Conservation (phyloP, 2,888 invertebrate species). For the Diarsia mendica region DNA sequence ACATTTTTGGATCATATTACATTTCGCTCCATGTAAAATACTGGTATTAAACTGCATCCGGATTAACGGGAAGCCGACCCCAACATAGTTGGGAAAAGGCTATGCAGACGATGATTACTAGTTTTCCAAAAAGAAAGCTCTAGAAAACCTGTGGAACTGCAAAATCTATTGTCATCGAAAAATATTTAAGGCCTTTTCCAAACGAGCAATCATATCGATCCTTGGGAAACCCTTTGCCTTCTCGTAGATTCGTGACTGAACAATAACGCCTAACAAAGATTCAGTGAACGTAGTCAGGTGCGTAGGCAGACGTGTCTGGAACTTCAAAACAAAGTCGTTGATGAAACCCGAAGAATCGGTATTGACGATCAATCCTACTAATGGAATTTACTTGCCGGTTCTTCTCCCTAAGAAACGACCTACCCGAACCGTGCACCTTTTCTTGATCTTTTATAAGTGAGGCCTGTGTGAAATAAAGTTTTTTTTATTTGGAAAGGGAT, state of each 20-base stretch:
- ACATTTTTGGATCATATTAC: background rate
- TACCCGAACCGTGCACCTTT: too few relatives aligned
- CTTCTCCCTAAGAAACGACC: too few relatives aligned
- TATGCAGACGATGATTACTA: background rate
- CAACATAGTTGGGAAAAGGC: too few relatives aligned
- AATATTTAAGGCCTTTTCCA: background rate
- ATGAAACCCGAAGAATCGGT: background rate
- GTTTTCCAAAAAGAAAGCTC: background rate
- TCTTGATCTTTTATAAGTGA: too few relatives aligned
- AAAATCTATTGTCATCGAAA: background rate
- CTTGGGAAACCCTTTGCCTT: background rate
- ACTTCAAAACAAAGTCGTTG: constrained; percentile 19
- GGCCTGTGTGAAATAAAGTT: too few relatives aligned
- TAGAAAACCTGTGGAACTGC: background rate
- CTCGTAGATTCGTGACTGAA: background rate
- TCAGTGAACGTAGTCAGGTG: constrained; percentile 10
- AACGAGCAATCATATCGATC: background rate
- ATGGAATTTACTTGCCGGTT: background rate
- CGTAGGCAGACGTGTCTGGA: constrained; percentile 3
- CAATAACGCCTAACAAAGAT: background rate
- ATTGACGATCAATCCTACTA: background rate
- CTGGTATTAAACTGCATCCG: too few relatives aligned
- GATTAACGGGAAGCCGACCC: too few relatives aligned
- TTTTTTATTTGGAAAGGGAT: background rate
- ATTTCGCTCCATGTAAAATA: too few relatives aligned